A percentile compares a stretch with the other conserved stretches of the same genome.
Evolutionary conservation across 2,888 invertebrate species (phyloP).

Genomic region (Matsumyia berberina): DNA sequence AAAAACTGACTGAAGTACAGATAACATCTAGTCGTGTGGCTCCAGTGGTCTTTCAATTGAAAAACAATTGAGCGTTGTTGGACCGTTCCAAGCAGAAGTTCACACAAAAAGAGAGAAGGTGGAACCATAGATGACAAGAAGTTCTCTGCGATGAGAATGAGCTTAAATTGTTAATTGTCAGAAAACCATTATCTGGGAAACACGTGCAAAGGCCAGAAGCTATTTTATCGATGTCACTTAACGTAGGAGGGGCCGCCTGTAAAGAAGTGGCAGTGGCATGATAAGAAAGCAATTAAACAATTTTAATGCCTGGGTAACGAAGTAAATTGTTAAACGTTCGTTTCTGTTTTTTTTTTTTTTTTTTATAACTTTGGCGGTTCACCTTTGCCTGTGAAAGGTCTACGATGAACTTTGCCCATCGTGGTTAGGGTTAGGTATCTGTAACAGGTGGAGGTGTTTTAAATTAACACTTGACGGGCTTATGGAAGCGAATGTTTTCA

Average conservation of each 20-base stretch:
- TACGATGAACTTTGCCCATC: constrained; percentile 3
- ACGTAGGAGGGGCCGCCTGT: neutral
- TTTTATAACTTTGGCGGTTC: no score
- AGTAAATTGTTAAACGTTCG: constrained; percentile 20
- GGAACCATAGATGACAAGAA: neutral
- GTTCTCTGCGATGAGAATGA: no score
- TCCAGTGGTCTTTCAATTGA: constrained; percentile 23
- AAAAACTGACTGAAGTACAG: constrained; percentile 9
- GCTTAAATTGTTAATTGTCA: neutral
- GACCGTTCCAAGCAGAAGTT: neutral
- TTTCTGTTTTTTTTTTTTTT: no score
- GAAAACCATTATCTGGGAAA: neutral
- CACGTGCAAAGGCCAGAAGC: constrained; percentile 39
- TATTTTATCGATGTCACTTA: constrained; percentile 35
- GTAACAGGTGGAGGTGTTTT: neutral
- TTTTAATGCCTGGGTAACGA: constrained; percentile 35
- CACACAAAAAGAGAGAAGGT: neutral
- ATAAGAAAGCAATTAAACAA: constrained; percentile 51
- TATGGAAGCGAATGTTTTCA: neutral
- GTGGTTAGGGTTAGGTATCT: neutral
- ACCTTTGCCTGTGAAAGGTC: no score
- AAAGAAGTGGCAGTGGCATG: constrained; percentile 19
- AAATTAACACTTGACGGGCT: neutral
- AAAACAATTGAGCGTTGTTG: constrained; percentile 15
- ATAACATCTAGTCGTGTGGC: constrained; percentile 4